phyloP scores from a whole-genome alignment of 2,113 vertebrate genomes.

The Synodontis membranacea region DNA sequence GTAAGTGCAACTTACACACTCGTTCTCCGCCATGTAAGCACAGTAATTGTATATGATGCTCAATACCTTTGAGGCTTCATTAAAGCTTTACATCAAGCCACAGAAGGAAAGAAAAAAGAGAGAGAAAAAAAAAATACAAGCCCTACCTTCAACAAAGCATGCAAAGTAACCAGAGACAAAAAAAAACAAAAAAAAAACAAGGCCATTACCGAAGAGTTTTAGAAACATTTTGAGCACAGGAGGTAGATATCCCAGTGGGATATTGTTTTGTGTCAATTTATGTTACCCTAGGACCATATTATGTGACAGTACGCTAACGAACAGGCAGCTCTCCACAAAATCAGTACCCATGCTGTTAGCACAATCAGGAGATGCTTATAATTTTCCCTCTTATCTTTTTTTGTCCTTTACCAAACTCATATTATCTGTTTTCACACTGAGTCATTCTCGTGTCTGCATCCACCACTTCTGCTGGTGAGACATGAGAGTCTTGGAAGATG shows the following conservation, averaged over 20 bases:
- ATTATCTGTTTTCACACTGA: conserved; percentile 49
- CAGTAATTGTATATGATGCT: conserved; percentile 61
- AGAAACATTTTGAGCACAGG: conserved; percentile 53
- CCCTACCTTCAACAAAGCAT: conserved; percentile 31
- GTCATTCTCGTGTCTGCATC: conserved; percentile 45
- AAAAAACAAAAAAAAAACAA: conserved; percentile 37
- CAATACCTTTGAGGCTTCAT: conserved; percentile 64
- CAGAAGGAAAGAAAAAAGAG: conserved; percentile 54
- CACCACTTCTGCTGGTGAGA: conserved; percentile 43
- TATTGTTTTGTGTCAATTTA: conserved; percentile 44
- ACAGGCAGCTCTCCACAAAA: conserved; percentile 36
- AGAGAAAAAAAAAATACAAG: conserved; percentile 24
- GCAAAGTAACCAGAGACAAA: conserved; percentile 9
- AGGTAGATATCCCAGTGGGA: conserved; percentile 53
- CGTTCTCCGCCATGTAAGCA: conserved; percentile 56
- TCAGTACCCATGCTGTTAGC: conserved; percentile 48
- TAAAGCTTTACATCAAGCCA: conserved; percentile 59
- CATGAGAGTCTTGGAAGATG: conserved; percentile 38
- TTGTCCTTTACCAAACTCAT: conserved; percentile 35
- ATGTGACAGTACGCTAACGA: conserved; percentile 49
- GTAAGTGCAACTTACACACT: conserved; percentile 40
- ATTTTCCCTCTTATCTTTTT: conserved; percentile 47
- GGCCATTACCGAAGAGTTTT: conserved; percentile 53
- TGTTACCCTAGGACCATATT: conserved; percentile 31
- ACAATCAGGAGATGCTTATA: conserved; percentile 47